Conservation (phyloP, 2,113 vertebrate species). For the Melanerpes formicivorus region DNA sequence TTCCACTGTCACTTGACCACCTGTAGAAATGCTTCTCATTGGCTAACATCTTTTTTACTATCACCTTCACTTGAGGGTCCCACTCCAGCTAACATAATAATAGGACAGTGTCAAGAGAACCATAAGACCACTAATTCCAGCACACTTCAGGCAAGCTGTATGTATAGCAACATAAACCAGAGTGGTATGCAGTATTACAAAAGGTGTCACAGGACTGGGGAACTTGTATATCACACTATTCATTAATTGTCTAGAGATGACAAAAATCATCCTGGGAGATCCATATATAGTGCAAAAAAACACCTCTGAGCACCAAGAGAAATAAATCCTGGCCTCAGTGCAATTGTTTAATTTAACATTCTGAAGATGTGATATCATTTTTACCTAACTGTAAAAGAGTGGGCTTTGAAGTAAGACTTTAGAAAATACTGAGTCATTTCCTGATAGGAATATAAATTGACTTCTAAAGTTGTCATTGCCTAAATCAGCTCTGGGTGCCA, state of each 20-base stretch:
- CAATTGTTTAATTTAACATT: conserved; percentile 66
- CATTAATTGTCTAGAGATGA: neutral
- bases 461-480: conserved; percentile 50
- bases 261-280: conserved; percentile 10
- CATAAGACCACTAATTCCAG: conserved; percentile 7
- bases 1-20: conserved; percentile 28
- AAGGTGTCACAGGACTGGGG: conserved; percentile 6
- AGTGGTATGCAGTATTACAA: neutral
- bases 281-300: neutral
- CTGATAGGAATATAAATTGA: conserved; percentile 66
- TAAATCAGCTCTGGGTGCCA: conserved; percentile 34
- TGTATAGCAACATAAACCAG: conserved; percentile 15
- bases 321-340: neutral
- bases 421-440: conserved; percentile 71
- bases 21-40: conserved; percentile 42
- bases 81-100: conserved; percentile 36
- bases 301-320: conserved; percentile 8
- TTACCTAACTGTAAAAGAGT: conserved; percentile 60
- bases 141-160: neutral
- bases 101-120: conserved; percentile 41
- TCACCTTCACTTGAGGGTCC: conserved; percentile 4
- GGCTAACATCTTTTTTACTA: conserved; percentile 19
- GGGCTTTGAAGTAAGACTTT: conserved; percentile 68
- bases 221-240: neutral
- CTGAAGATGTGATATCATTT: conserved; percentile 69